Evolutionary conservation across 2,888 invertebrate genomes (phyloP), one percentile per base, ranked within the genome.

Genomic region (Euphydryas editha): DNA sequence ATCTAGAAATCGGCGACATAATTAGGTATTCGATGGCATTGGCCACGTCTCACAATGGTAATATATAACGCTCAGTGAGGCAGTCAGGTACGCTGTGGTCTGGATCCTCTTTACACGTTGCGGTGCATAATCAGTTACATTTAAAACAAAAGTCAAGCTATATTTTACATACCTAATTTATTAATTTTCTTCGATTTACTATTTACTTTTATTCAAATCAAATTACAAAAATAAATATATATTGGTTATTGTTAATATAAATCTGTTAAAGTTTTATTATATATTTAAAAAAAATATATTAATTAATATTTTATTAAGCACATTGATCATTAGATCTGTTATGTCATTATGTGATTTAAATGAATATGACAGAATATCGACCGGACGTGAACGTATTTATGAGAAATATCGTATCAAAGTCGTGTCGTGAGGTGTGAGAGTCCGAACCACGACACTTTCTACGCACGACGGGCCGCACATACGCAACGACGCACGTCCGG

Each of bases 391-490:
- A n/a, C n/a, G n/a, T n/a, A n/a, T n/a, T n/a, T 2, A 39, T 11
- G 11, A 39, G 10, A 10, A 39, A 39, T 1, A 39, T 39, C 39
- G 39, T 6, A 39, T 39, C 39, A 11, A 13, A 30, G 59, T 71
- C 73, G 76, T 70, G 49, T 42, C 66, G 71, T 67, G 58, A 10
- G 8, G 36, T 59, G 18, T 72, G 65, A 73, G 51, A 55, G 51
- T 17, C 21, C n/a, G 37, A n/a, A 24, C 18, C 59, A 71, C 70
- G 78, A 73, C 78, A 82, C 87, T 87, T 86, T 87, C 87, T 85
- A 82, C 78, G 75, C 72, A 71, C 76, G 80, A 80, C 78, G 72
- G 75, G 78, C 73, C 80, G 74, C 78, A 82, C 84, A 83, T 82
- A 82, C 83, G 76, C 79, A 82, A 80, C 74, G 68, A 72, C 73